Conservation (phyloP, 2,113 vertebrate genomes). For the Bothrops jararaca region DNA sequence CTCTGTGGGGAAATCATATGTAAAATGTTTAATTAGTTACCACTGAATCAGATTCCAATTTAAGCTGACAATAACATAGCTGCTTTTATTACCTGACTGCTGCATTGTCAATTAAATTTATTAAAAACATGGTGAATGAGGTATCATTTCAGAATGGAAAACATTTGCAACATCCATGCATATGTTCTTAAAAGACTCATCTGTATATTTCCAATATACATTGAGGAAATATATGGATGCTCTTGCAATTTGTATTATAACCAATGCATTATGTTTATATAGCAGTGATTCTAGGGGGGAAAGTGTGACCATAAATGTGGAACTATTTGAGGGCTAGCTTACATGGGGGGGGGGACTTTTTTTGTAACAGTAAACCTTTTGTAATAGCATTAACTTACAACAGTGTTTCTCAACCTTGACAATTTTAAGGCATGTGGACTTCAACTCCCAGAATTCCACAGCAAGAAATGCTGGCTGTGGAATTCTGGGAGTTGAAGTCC, state of each 20-base stretch:
- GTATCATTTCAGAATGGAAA: conserved; percentile 48
- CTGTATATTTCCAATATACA: conserved; percentile 34
- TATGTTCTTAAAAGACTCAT: conserved; percentile 43
- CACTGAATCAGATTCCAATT: conserved; percentile 62
- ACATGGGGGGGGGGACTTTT: too few species aligned
- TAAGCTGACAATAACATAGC: conserved; percentile 51
- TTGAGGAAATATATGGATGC: conserved; percentile 32
- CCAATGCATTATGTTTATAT: conserved; percentile 30
- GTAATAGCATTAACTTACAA: neutral
- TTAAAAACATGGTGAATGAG: conserved; percentile 43
- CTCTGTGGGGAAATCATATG: conserved; percentile 26
- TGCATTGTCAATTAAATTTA: conserved; percentile 62
- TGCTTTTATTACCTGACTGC: conserved; percentile 52
- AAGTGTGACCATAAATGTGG: neutral
- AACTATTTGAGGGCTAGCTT: neutral
- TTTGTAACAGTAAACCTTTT: neutral
- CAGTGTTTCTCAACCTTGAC: too few species aligned
- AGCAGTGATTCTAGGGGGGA: neutral
- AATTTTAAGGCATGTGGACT: too few species aligned
- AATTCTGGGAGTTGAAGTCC: too few species aligned
- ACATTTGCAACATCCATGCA: conserved; percentile 45
- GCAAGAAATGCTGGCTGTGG: too few species aligned
- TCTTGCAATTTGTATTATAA: conserved; percentile 61
- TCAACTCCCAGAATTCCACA: too few species aligned
- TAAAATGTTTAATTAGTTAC: conserved; percentile 55